These are phyloP conservation scores for Reticulitermes lucifugus DNA, from an alignment of 2,888 invertebrate genomes.

Conservation along the genomic window DNA sequence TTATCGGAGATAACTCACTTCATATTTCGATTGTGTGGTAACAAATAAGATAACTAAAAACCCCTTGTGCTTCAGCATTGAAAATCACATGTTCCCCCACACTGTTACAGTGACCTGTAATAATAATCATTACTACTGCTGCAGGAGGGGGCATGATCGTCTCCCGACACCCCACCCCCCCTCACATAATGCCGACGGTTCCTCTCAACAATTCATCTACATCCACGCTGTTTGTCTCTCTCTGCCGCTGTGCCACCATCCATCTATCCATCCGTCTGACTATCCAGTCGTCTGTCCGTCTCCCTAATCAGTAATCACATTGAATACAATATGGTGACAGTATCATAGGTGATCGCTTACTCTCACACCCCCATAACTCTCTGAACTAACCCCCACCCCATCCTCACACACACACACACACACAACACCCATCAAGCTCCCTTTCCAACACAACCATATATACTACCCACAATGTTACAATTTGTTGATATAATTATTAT, in stretches of 20 bases:
- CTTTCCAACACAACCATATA: slow-evolving; percentile 38
- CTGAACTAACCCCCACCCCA: slow-evolving; percentile 10
- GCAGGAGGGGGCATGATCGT: slow-evolving; percentile 29
- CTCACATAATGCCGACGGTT: slow-evolving; percentile 14
- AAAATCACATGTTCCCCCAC: slow-evolving; percentile 36
- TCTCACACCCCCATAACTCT: slow-evolving; percentile 35
- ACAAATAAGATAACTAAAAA: slow-evolving; percentile 36
- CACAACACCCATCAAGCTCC: slow-evolving; percentile 17
- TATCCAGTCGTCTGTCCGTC: slow-evolving; percentile 36
- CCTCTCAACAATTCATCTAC: slow-evolving; percentile 38
- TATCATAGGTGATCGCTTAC: slow-evolving; percentile 45
- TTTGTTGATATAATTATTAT: slow-evolving; percentile 46
- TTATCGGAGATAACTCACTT: slow-evolving; percentile 2
- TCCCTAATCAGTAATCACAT: slow-evolving; percentile 43
- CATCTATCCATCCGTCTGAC: slow-evolving; percentile 41
- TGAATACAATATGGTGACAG: slow-evolving; percentile 47
- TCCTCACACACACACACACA: not conserved
- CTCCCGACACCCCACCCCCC: not conserved
- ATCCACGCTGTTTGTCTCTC: not conserved
- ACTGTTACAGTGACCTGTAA: slow-evolving; percentile 34
- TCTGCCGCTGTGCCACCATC: slow-evolving; percentile 37
- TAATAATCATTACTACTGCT: slow-evolving; percentile 31
- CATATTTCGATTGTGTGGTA: slow-evolving; percentile 13
- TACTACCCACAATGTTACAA: slow-evolving; percentile 44
- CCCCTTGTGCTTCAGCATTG: slow-evolving; percentile 33